phyloP scores from a whole-genome alignment of 2,113 vertebrate species.

The Chiloscyllium plagiosum region DNA sequence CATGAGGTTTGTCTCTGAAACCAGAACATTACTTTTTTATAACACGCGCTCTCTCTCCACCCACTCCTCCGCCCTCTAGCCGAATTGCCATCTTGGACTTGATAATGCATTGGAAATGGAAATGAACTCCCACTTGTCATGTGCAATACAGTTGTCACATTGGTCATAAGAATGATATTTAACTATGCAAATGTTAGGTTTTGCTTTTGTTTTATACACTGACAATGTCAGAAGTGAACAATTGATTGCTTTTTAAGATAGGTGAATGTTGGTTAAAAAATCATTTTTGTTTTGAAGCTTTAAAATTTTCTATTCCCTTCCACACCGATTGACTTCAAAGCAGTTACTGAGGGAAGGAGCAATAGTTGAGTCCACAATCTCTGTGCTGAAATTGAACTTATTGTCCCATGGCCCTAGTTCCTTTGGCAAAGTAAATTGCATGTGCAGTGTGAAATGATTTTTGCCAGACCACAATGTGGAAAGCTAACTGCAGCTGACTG shows the following conservation, averaged over 20 bases:
- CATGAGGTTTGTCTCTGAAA: not conserved
- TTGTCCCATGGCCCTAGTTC: not conserved
- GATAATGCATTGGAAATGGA: not conserved
- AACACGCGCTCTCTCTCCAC: not conserved
- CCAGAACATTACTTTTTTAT: not conserved
- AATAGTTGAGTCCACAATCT: not conserved
- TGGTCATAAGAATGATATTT: not conserved
- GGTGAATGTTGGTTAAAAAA: not conserved
- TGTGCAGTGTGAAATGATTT: not conserved
- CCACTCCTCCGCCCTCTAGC: not conserved
- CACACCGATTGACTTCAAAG: not conserved
- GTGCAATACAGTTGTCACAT: not conserved
- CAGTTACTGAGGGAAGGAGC: not conserved
- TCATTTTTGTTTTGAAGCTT: not conserved
- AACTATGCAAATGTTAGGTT: not conserved
- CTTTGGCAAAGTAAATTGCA: not conserved
- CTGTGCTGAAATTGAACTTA: not conserved
- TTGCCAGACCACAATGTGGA: not conserved
- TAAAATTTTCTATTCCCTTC: not conserved
- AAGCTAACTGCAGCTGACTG: not conserved
- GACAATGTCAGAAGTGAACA: not conserved
- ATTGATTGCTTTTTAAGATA: not conserved
- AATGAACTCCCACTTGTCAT: not conserved
- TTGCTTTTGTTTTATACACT: not conserved
- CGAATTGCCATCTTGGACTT: not conserved